phyloP scores from a whole-genome alignment of 1,140 invertebrate species.

The Melitaea cinxia region DNA sequence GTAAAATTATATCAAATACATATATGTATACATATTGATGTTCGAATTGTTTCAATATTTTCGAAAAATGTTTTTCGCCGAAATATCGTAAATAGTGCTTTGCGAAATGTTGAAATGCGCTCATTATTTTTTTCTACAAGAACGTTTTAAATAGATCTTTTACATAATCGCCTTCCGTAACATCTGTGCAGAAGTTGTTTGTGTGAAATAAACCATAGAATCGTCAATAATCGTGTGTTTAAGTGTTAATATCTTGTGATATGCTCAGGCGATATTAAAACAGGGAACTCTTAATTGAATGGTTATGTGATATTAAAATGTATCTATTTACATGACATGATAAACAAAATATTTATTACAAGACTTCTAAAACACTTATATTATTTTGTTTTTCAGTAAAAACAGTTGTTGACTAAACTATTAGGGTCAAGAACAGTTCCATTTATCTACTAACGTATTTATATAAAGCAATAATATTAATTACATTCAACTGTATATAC shows the following conservation, averaged over 20 bases:
- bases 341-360: too few species aligned
- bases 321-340: neutral
- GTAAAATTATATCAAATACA: too few species aligned
- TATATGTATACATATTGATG: too few species aligned
- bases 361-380: too few species aligned
- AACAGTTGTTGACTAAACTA: too few species aligned
- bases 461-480: too few species aligned
- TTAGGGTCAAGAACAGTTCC: too few species aligned
- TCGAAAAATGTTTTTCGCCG: too few species aligned
- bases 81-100: neutral
- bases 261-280: conserved; percentile 6
- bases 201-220: conserved; percentile 2
- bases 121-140: conserved; percentile 6
- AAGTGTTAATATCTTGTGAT: conserved; percentile 7
- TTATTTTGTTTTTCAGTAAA: too few species aligned
- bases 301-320: neutral
- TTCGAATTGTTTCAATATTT: too few species aligned
- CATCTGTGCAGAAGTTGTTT: conserved; percentile 1
- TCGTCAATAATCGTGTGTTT: conserved; percentile 9
- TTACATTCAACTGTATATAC: too few species aligned
- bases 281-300: neutral
- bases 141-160: conserved; percentile 39
- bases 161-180: conserved; percentile 30
- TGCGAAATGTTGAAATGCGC: conserved; percentile 13
- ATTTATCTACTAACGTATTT: too few species aligned